Conservation (phyloP, 2,888 invertebrate genomes). For the Dasysyrphus tricinctus region DNA sequence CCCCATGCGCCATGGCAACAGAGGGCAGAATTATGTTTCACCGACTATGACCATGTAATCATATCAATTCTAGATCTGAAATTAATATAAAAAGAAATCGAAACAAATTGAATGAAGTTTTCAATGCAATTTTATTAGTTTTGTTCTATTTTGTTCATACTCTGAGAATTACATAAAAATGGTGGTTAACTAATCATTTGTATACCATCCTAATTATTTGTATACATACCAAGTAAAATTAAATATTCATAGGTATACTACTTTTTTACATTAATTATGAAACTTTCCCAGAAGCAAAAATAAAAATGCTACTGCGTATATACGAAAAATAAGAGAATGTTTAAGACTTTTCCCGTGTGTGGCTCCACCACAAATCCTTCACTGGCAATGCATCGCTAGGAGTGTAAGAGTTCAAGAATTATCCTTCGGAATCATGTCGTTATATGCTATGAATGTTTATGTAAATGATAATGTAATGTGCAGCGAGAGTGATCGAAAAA, state of each 20-base stretch:
- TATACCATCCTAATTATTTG: constrained; percentile 18
- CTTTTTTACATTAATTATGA: constrained; percentile 29
- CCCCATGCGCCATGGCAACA: constrained; percentile 51
- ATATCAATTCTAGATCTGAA: background rate
- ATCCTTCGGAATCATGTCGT: constrained; percentile 66
- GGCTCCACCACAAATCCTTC: constrained; percentile 45
- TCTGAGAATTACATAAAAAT: constrained; percentile 59
- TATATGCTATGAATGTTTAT: constrained; percentile 38
- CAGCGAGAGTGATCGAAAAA: constrained; percentile 45
- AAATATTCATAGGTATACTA: constrained; percentile 5
- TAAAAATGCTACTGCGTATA: constrained; percentile 21
- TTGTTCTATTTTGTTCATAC: constrained; percentile 32
- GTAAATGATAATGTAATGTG: constrained; percentile 61
- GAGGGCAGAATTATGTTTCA: background rate
- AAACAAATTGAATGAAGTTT: constrained; percentile 47
- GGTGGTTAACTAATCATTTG: constrained; percentile 52
- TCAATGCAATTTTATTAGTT: constrained; percentile 73
- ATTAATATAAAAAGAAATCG: background rate
- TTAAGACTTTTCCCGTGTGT: constrained; percentile 23
- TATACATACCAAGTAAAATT: constrained; percentile 32
- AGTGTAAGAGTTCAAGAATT: constrained; percentile 65
- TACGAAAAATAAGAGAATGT: constrained; percentile 57
- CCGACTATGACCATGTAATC: constrained; percentile 9
- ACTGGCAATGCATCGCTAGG: constrained; percentile 67
- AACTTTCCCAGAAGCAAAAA: constrained; percentile 43